phyloP scores from a whole-genome alignment of 2,797 vertebrate genomes.

The Chaetophractus vellerosus region DNA sequence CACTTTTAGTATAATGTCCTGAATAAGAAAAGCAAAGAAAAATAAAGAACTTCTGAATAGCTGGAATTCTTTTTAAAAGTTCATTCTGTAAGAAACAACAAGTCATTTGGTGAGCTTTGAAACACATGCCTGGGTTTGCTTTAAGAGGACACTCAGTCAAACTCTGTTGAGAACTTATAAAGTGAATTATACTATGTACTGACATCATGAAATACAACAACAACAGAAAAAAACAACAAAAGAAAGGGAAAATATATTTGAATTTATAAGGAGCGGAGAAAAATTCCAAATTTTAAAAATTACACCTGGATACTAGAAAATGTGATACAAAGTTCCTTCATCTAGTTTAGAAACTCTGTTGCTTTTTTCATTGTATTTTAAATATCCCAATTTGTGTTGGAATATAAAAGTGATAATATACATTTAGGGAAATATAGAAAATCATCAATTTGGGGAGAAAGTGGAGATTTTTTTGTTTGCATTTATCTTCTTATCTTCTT shows the following conservation, averaged over 20 bases:
- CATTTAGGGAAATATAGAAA: slow-evolving; percentile 14
- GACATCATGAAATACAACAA: slow-evolving; percentile 23
- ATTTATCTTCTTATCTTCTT: not conserved
- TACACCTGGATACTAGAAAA: slow-evolving; percentile 59
- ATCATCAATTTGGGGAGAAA: not conserved
- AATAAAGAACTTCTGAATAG: slow-evolving; percentile 44
- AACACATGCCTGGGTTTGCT: not conserved
- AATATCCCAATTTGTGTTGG: slow-evolving; percentile 54
- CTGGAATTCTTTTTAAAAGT: slow-evolving; percentile 70
- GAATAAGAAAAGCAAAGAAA: slow-evolving; percentile 68
- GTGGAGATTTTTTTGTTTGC: not conserved
- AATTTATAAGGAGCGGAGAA: slow-evolving; percentile 76
- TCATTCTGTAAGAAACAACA: slow-evolving; percentile 67
- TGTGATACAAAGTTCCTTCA: slow-evolving; percentile 55
- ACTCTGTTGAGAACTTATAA: slow-evolving; percentile 19
- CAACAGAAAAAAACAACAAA: slow-evolving; percentile 50
- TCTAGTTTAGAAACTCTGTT: slow-evolving; percentile 8
- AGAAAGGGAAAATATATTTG: slow-evolving; percentile 4
- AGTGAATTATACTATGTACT: slow-evolving; percentile 60
- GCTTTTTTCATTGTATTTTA: slow-evolving; percentile 69
- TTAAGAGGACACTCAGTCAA: slow-evolving; percentile 62
- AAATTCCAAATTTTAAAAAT: slow-evolving; percentile 67
- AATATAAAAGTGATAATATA: slow-evolving; percentile 74
- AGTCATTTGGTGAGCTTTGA: slow-evolving; percentile 25
- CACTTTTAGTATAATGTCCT: slow-evolving; percentile 61